Percentiles rank a stretch among this genome's conserved stretches.
Conservation (phyloP, 2,888 invertebrate species). For the Macrophya alboannulata region DNA sequence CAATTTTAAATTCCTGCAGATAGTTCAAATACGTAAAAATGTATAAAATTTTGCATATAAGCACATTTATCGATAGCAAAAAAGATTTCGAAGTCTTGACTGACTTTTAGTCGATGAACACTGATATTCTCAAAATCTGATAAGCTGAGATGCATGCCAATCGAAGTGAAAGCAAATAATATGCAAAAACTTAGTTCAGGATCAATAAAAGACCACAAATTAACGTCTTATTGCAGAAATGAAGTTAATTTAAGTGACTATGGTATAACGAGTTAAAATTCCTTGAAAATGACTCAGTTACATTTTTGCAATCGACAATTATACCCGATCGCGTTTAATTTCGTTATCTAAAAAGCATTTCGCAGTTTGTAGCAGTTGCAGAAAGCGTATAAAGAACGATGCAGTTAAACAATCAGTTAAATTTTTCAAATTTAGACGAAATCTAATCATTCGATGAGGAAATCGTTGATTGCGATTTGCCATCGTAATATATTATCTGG, state of each 20-base stretch:
- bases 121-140: background rate
- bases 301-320: background rate
- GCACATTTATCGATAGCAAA: background rate
- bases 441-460: background rate
- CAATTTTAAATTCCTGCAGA: background rate
- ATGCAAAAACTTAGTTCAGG: background rate
- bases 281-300: background rate
- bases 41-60: background rate
- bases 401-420: background rate
- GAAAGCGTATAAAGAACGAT: background rate
- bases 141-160: background rate
- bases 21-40: background rate
- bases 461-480: background rate
- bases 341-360: constrained; percentile 9
- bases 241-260: background rate
- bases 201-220: background rate
- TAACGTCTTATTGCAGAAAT: background rate
- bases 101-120: no score
- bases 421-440: background rate
- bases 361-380: background rate
- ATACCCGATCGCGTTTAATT: background rate
- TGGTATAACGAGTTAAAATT: background rate
- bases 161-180: background rate
- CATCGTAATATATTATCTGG: background rate
- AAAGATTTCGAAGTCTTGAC: background rate